Evolutionary conservation across 2,797 vertebrate species (phyloP), one percentile per base, ranked within the genome.

Genomic region (Zenarchopterus dispar): DNA sequence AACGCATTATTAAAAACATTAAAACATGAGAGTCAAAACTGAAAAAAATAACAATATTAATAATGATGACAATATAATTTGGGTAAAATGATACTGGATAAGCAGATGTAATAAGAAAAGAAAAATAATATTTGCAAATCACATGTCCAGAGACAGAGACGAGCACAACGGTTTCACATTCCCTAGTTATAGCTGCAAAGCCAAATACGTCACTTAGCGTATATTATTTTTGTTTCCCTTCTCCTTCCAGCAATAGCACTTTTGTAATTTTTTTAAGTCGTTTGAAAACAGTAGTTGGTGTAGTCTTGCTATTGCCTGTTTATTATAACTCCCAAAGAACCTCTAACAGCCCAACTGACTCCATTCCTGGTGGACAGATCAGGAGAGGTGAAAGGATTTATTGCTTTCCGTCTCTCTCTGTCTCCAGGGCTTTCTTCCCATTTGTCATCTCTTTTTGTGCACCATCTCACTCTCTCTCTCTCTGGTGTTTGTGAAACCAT

Each of bases 251-350:
- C 68, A 65, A 48, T 17, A 72, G 82, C 85, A 86, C 84, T 75
- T 73, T 89, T 67, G 49, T 33, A 60, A 62, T 84, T 77, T 3
- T 81, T 89, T 70, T 63, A 43, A 44, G 3, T 78, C 61, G 82
- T 75, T 53, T 78, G 55, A 36, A 56, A 67, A 54, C 16, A 45
- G 53, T 19, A 59, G 49, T 59, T 60, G 47, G 48, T 75, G 60
- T 62, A 75, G 26, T 58, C 59, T 69, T 56, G 62, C 65, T 67
- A 19, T 45, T 63, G 31, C n/a, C 48, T 87, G 65, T 84, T 88
- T 82, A 77, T 87, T 77, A 60, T 51, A 54, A 56, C 58, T 42
- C 44, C 73, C 73, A 67, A 87, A 70, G 67, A 81, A 57, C 46
- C 77, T 33, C 79, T 80, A 79, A 85, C 77, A 75, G 71, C 61